phyloP scores from a whole-genome alignment of 2,797 vertebrate genomes.

The Pseudomugil tenellus region DNA sequence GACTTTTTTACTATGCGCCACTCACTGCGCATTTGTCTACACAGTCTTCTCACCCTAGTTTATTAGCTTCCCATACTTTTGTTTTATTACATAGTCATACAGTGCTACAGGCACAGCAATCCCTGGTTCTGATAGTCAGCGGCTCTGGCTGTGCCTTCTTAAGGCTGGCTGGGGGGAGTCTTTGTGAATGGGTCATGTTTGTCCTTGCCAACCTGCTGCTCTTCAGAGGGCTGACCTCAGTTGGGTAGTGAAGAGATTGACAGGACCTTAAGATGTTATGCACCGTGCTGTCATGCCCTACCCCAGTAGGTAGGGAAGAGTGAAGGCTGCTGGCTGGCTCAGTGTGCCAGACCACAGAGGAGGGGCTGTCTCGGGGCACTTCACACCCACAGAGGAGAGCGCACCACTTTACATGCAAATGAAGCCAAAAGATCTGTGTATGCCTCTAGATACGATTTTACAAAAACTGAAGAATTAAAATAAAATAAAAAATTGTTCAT shows the following conservation, averaged over 20 bases:
- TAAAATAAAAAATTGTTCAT: conserved; percentile 51
- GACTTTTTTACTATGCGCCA: conserved; percentile 68
- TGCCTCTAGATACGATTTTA: conserved; percentile 68
- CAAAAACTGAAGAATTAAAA: conserved; percentile 66
- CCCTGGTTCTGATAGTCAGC: conserved; percentile 41
- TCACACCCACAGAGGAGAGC: conserved; percentile 65
- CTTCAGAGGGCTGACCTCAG: conserved; percentile 71
- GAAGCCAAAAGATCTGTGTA: conserved; percentile 73
- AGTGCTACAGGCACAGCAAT: conserved; percentile 37
- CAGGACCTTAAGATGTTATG: conserved; percentile 78
- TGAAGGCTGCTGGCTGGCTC: conserved; percentile 72
- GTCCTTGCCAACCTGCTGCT: conserved; percentile 77
- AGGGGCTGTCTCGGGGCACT: conserved; percentile 75
- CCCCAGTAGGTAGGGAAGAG: conserved; percentile 75
- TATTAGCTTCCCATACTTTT: conserved; percentile 54
- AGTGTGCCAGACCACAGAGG: conserved; percentile 68
- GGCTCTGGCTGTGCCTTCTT: conserved; percentile 47
- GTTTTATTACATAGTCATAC: conserved; percentile 61
- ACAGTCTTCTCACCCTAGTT: conserved; percentile 45
- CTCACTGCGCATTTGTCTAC: conserved; percentile 62
- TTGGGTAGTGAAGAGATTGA: conserved; percentile 71
- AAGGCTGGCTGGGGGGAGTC: conserved; percentile 59
- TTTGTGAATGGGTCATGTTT: conserved; percentile 67
- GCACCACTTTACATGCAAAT: conserved; percentile 84
- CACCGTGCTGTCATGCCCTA: conserved; percentile 71